phyloP scores from a whole-genome alignment of 1,140 invertebrate species.

The Chymomyza costata region DNA sequence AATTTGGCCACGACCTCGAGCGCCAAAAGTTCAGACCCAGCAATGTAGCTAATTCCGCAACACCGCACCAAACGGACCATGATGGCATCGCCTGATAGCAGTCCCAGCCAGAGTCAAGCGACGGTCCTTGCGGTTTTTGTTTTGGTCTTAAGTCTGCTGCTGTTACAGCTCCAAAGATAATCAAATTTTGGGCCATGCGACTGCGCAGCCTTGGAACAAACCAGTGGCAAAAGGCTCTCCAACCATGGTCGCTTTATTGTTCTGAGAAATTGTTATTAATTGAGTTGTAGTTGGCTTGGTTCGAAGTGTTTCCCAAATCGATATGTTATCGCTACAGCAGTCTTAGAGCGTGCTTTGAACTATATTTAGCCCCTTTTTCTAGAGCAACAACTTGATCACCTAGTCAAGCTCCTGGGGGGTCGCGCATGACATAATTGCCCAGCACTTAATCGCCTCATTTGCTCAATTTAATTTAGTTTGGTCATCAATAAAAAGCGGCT shows the following conservation, averaged over 20 bases:
- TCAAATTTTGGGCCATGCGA: constrained; percentile 38
- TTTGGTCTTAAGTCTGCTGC: no score
- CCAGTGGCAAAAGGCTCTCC: constrained; percentile 1
- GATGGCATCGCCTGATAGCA: constrained; percentile 49
- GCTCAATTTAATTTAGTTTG: constrained; percentile 55
- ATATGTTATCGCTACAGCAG: no score
- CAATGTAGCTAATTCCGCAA: constrained; percentile 52
- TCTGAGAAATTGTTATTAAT: constrained; percentile 72
- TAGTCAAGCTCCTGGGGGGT: constrained; percentile 35
- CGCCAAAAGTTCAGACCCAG: constrained; percentile 43
- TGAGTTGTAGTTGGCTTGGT: constrained; percentile 44
- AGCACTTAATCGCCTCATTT: constrained; percentile 30
- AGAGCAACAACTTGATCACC: no score
- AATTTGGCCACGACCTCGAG: constrained; percentile 50
- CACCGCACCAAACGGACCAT: constrained; percentile 24
- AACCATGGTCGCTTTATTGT: constrained; percentile 53
- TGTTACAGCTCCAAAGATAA: constrained; percentile 42
- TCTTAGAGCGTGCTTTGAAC: no score
- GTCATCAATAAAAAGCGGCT: constrained; percentile 44
- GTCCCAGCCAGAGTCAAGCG: constrained; percentile 1
- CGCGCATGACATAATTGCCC: constrained; percentile 14
- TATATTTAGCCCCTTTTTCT: no score
- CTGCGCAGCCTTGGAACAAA: neutral
- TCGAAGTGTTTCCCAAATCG: no score
- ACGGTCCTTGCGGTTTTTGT: neutral